These are phyloP conservation scores for Pammene fasciana DNA, from an alignment of 2,888 invertebrate genomes.

Conservation along the genomic window DNA sequence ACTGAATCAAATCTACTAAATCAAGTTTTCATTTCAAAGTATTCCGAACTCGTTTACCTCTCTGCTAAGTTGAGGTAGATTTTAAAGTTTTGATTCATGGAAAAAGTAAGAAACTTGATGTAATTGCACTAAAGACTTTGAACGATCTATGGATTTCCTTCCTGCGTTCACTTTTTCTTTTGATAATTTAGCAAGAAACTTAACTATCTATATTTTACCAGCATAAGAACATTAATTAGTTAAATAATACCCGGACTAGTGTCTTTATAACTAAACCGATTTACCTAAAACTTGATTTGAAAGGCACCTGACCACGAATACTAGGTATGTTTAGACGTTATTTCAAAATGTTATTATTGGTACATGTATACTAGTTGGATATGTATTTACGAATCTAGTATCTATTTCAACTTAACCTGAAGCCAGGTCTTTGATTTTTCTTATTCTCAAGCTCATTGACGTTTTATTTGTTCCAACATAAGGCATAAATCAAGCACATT, in stretches of 20 bases:
- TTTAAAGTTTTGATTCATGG: constrained; percentile 27
- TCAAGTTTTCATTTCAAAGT: constrained; percentile 28
- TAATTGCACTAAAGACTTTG: constrained; percentile 22
- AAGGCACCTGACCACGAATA: too few relatives aligned
- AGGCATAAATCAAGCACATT: not conserved
- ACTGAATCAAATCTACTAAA: constrained; percentile 12
- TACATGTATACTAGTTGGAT: too few relatives aligned
- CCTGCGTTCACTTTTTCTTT: not conserved
- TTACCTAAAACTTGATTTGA: too few relatives aligned
- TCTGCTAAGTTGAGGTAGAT: constrained; percentile 28
- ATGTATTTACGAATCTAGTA: too few relatives aligned
- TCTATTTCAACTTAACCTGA: not conserved
- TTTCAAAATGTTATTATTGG: too few relatives aligned
- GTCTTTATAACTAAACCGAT: too few relatives aligned
- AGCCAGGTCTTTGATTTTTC: not conserved
- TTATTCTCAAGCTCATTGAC: not conserved
- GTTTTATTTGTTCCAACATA: not conserved
- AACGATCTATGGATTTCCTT: constrained; percentile 20
- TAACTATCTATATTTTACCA: too few relatives aligned
- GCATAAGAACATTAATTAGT: not conserved
- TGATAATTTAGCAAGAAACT: not conserved
- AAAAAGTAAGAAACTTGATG: constrained; percentile 20
- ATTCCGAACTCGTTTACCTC: constrained; percentile 27
- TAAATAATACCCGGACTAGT: too few relatives aligned
- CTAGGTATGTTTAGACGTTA: too few relatives aligned